Evolutionary conservation across 2,888 invertebrate genomes (phyloP).

Genomic region (Poecilus cupreus): DNA sequence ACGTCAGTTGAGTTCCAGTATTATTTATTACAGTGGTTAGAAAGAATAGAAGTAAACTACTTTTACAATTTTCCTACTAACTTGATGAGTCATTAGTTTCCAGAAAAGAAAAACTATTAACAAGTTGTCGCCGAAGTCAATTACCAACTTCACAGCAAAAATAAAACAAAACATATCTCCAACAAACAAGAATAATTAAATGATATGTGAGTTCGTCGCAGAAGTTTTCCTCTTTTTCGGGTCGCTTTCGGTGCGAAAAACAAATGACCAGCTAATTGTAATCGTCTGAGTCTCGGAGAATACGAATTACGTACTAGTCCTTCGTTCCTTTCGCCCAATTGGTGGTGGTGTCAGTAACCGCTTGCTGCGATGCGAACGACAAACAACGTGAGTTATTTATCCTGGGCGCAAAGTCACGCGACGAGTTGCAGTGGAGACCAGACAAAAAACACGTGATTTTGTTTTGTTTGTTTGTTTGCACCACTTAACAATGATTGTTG

Average conservation of each 20-base stretch:
- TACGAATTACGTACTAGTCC: no score
- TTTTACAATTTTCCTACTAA: no score
- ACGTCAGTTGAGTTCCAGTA: no score
- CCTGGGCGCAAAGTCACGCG: conserved; percentile 12
- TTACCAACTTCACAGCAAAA: background rate
- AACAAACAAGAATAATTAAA: conserved; percentile 9
- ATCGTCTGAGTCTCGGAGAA: background rate
- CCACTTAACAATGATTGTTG: conserved; percentile 13
- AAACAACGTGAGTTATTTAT: conserved; percentile 36
- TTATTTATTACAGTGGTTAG: no score
- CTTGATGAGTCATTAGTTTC: no score
- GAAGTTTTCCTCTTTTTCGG: background rate
- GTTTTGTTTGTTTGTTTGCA: conserved; percentile 6
- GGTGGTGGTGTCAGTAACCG: conserved; percentile 15
- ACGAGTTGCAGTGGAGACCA: background rate
- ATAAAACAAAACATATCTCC: background rate
- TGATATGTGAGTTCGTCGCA: conserved; percentile 5
- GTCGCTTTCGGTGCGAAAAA: background rate
- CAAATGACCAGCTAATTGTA: conserved; percentile 34
- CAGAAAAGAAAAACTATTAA: no score
- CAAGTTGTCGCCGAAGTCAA: background rate
- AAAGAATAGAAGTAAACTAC: no score
- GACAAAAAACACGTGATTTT: background rate
- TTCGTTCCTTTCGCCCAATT: conserved; percentile 6
- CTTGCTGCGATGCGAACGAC: conserved; percentile 7